Base-by-base conservation (phyloP, 1,140 invertebrate species). In the Drosophila pandora region DNA sequence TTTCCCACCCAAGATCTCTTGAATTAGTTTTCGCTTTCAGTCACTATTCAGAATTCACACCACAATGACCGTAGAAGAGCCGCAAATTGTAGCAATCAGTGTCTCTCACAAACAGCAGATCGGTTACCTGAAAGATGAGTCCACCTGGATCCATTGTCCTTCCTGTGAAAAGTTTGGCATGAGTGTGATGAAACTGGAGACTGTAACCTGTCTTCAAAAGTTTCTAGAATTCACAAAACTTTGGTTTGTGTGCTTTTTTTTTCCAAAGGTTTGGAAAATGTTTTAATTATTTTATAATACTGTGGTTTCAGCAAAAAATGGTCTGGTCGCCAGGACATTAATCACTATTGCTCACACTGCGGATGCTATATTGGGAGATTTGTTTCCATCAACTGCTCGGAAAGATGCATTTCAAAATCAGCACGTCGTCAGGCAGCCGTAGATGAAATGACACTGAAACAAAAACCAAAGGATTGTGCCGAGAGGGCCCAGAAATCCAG, bases 351-450 rank as follows among this genome's bases (percentile, higher is more conserved):
- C 28, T 60, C 49, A 0, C 71, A 87, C 10, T 91, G 90, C 13
- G 90, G 90, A 23, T 91, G 90, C 59, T 91, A 56, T 21, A 90
- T 91, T 45, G 90, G 90, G 7, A 67, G 90, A 22, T 75, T 68
- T 67, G 70, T 91, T 13, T 50, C 76, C 13, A 47, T 91, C 1
- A 47, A 55, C 34, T 91, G 87, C 63, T 68, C 67, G 8, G 85
- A 91, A 32, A 74, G 90, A 2, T 91, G 85, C 10, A 9, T 91
- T 0, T 90, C 90, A 3, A 50, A 49, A 1, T 55, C 72, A 1
- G 90, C 90, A 0, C 76, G 82, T 2, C 76, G 76, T 0, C 78
- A 84, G 70, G 90, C 90, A 0, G 85, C 79, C 3, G 58, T 69
- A 10, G 90, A 88, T 43, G 75, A 84, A 0, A 88, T 91, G 79